Conservation (phyloP, 1,140 invertebrate species). For the Apocrypta bakeri region DNA sequence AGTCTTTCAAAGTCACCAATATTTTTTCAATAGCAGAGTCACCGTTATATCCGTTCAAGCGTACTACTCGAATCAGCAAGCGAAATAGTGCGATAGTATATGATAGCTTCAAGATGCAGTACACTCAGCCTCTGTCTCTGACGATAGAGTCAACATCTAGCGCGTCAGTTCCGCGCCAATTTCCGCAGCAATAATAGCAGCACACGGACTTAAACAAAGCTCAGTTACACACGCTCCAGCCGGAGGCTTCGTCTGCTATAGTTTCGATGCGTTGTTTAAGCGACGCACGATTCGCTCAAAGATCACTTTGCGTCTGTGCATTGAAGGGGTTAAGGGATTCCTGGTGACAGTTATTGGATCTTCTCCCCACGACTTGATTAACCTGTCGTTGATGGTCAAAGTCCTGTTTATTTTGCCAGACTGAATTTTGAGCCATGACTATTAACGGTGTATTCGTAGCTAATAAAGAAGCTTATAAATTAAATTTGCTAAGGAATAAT, state of each 20-base stretch:
- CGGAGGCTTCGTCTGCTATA: not conserved
- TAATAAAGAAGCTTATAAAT: not conserved
- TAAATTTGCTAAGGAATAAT: no score
- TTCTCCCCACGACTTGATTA: not conserved
- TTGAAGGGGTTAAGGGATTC: not conserved
- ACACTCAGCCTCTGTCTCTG: not conserved
- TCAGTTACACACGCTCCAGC: not conserved
- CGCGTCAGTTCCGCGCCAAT: slow-evolving; percentile 13
- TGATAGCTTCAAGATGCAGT: not conserved
- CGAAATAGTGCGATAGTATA: not conserved
- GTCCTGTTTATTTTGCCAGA: not conserved
- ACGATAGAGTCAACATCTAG: not conserved
- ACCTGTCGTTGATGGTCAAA: not conserved
- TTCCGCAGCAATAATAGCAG: slow-evolving; percentile 1
- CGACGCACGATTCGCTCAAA: slow-evolving; percentile 1
- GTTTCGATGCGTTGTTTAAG: not conserved
- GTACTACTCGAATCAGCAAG: not conserved
- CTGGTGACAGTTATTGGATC: not conserved
- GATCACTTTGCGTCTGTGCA: not conserved
- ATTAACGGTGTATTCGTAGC: not conserved
- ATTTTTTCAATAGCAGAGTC: no score
- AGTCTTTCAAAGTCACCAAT: no score
- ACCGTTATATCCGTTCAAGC: no score
- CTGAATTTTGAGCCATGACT: not conserved
- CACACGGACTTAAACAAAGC: not conserved